Percentiles rank a stretch among this genome's conserved stretches.
Conservation (phyloP, 1,140 invertebrate species). For the Lepidotrigona ventralis region DNA sequence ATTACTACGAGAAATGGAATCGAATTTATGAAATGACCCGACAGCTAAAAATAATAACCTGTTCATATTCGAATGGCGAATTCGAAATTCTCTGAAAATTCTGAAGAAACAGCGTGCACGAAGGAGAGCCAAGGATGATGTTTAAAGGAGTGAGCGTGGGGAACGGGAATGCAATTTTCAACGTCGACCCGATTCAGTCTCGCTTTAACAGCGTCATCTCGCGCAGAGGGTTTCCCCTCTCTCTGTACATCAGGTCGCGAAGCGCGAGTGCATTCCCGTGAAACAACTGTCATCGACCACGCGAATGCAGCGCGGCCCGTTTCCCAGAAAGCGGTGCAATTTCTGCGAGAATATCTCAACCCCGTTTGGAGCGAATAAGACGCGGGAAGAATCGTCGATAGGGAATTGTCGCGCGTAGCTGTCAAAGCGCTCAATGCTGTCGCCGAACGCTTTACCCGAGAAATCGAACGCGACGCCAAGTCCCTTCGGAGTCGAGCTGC, state of each 20-base stretch:
- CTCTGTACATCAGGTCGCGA: neutral
- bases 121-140: neutral
- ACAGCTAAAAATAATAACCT: too few relatives aligned
- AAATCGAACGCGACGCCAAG: neutral
- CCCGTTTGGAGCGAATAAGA: neutral
- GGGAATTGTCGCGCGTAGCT: conserved; percentile 22
- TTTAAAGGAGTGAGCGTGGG: conserved; percentile 3
- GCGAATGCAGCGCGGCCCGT: conserved; percentile 19
- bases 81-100: neutral
- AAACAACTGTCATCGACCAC: conserved; percentile 40
- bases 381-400: conserved; percentile 16
- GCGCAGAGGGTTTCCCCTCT: neutral
- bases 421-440: neutral
- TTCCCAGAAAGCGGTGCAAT: conserved; percentile 28
- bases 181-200: conserved; percentile 2
- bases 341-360: conserved; percentile 20
- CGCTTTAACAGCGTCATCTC: neutral
- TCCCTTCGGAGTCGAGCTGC: neutral
- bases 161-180: conserved; percentile 23
- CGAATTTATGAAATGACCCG: too few relatives aligned
- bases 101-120: neutral
- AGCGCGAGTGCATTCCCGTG: conserved; percentile 21
- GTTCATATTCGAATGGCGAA: neutral
- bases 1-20: too few relatives aligned
- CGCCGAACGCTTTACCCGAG: neutral